phyloP scores from a whole-genome alignment of 2,113 vertebrate genomes.

The Poecile atricapillus region DNA sequence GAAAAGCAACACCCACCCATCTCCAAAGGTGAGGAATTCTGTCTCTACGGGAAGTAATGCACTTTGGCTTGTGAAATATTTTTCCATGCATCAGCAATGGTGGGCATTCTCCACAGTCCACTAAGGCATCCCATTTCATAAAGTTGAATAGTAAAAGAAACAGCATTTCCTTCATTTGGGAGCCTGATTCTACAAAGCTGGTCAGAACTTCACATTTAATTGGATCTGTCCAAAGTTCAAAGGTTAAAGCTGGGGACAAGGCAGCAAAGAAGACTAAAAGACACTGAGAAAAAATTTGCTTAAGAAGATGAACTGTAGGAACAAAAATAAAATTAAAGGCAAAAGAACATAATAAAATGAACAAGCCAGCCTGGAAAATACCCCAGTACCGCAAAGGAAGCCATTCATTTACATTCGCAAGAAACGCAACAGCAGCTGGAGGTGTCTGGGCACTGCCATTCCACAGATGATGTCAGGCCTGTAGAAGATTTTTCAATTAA shows the following conservation, averaged over 20 bases:
- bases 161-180: neutral
- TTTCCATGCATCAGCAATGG: neutral
- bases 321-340: neutral
- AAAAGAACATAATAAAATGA: neutral
- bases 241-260: neutral
- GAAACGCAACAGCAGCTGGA: constrained; percentile 57
- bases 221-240: neutral
- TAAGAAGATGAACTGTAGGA: neutral
- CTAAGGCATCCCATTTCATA: neutral
- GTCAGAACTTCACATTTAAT: neutral
- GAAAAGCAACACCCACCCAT: neutral
- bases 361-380: neutral
- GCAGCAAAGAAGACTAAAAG: neutral
- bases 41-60: neutral
- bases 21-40: neutral
- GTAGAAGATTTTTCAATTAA: constrained; percentile 71
- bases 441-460: constrained; percentile 52
- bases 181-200: neutral
- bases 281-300: neutral
- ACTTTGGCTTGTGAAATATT: neutral
- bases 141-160: neutral
- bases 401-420: constrained; percentile 61
- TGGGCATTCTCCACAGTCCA: neutral
- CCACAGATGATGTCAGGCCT: constrained; percentile 59
- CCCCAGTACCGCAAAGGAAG: neutral